phyloP scores from a whole-genome alignment of 2,888 invertebrate species.

The Parnassius smintheus region DNA sequence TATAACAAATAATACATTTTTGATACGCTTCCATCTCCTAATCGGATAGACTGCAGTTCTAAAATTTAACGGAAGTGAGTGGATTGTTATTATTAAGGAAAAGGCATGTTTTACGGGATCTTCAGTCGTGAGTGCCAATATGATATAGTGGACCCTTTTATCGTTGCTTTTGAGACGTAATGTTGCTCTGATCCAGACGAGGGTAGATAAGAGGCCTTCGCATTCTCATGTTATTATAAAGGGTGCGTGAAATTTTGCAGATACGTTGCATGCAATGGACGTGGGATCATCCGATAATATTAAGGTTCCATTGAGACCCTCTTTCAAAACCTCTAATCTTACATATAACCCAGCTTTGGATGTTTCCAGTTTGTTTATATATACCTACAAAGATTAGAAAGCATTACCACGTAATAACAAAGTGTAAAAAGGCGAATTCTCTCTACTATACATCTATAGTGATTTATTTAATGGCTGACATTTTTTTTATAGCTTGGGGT shows the following conservation, averaged over 20 bases:
- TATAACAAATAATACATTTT: not conserved
- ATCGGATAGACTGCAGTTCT: slow-evolving; percentile 19
- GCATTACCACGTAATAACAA: too few species aligned
- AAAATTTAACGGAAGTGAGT: slow-evolving; percentile 32
- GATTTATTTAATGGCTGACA: too few species aligned
- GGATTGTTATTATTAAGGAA: slow-evolving; percentile 54
- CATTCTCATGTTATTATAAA: slow-evolving; percentile 66
- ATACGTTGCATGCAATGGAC: slow-evolving; percentile 59
- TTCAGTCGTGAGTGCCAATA: slow-evolving; percentile 72
- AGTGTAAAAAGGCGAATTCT: too few species aligned
- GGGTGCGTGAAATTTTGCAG: slow-evolving; percentile 77
- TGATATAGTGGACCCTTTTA: slow-evolving; percentile 75
- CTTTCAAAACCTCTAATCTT: slow-evolving; percentile 12
- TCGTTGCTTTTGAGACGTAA: slow-evolving; percentile 43
- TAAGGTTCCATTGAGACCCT: slow-evolving; percentile 32
- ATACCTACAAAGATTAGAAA: too few species aligned
- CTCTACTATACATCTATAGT: too few species aligned
- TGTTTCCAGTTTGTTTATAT: not conserved
- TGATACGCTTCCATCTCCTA: slow-evolving; percentile 12
- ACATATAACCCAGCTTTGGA: slow-evolving; percentile 15
- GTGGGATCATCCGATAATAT: slow-evolving; percentile 62
- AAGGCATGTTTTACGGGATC: slow-evolving; percentile 63
- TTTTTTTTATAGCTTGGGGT: too few species aligned
- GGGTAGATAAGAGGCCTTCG: slow-evolving; percentile 69
- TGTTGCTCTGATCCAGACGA: slow-evolving; percentile 53